Evolutionary conservation across 2,888 invertebrate genomes (phyloP).

Genomic region (Electrophaes corylata): DNA sequence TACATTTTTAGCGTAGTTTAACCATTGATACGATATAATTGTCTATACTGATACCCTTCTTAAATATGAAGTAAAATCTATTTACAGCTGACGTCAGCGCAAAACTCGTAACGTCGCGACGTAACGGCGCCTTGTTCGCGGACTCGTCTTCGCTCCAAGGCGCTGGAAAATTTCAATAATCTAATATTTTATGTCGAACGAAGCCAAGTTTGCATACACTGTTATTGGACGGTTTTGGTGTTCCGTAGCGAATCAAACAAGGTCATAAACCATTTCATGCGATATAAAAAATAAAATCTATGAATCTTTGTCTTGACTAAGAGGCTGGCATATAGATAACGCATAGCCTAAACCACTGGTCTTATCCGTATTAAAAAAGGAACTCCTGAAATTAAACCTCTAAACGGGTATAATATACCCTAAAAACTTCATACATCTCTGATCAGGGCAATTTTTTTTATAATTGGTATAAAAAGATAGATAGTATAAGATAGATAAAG

Average conservation of each 20-base stretch:
- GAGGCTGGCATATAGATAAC: too few species aligned
- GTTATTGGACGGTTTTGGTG: constrained; percentile 58
- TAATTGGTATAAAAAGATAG: too few species aligned
- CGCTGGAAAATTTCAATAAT: constrained; percentile 67
- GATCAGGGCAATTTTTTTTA: too few species aligned
- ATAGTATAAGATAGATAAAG: too few species aligned
- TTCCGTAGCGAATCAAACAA: constrained; percentile 44
- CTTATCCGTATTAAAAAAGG: too few species aligned
- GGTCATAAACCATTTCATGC: not conserved
- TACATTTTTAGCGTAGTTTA: not conserved
- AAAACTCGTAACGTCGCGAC: constrained; percentile 34
- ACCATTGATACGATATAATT: not conserved
- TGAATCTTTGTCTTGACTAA: too few species aligned
- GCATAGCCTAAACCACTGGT: too few species aligned
- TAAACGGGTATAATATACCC: too few species aligned
- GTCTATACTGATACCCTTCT: not conserved
- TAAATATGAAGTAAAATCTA: constrained; percentile 36
- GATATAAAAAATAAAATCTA: not conserved
- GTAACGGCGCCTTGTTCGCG: constrained; percentile 42
- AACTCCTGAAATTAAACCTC: too few species aligned
- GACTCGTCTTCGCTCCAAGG: constrained; percentile 49
- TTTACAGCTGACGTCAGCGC: constrained; percentile 43
- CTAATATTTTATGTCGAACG: constrained; percentile 58
- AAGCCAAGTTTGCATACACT: constrained; percentile 56
- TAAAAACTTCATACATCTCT: too few species aligned